Conservation (phyloP, 2,797 vertebrate genomes). For the Trematomus bernacchii region DNA sequence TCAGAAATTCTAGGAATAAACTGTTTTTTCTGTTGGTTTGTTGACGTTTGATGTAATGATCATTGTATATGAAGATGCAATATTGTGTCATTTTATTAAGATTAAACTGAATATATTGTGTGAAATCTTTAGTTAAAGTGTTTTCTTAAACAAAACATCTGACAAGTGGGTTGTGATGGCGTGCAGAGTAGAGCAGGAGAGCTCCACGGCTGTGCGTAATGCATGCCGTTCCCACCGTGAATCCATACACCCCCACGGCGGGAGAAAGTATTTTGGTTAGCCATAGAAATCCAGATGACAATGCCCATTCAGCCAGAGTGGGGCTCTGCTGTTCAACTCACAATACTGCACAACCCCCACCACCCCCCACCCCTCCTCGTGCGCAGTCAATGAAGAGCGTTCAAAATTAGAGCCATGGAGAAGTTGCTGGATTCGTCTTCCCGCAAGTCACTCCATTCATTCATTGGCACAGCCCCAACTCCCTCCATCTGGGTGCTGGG, state of each 20-base stretch:
- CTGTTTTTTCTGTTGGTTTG: slow-evolving; percentile 61
- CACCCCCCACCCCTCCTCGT: slow-evolving; percentile 44
- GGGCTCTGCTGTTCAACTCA: slow-evolving; percentile 81
- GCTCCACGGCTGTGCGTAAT: slow-evolving; percentile 53
- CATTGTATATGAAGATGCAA: slow-evolving; percentile 74
- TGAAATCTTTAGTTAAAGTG: slow-evolving; percentile 55
- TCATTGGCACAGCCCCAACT: slow-evolving; percentile 30
- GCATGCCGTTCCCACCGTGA: slow-evolving; percentile 68
- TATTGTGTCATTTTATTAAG: slow-evolving; percentile 74
- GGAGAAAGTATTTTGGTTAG: slow-evolving; percentile 84
- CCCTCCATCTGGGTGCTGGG: slow-evolving; percentile 30
- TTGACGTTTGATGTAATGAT: slow-evolving; percentile 68
- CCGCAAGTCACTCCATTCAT: slow-evolving; percentile 59
- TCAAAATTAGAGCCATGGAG: slow-evolving; percentile 66
- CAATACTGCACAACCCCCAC: slow-evolving; percentile 70
- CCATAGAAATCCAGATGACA: slow-evolving; percentile 87
- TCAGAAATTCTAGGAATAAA: slow-evolving; percentile 65
- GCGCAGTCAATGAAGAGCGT: slow-evolving; percentile 68
- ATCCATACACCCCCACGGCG: slow-evolving; percentile 75
- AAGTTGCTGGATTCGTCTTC: slow-evolving; percentile 70
- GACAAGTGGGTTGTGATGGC: slow-evolving; percentile 7
- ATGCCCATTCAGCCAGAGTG: slow-evolving; percentile 82
- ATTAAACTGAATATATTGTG: slow-evolving; percentile 81
- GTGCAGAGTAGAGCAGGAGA: slow-evolving; percentile 8
- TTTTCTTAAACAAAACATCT: slow-evolving; percentile 60